Base-by-base conservation (phyloP, 2,797 vertebrate species). In the Pagetopsis macropterus region DNA sequence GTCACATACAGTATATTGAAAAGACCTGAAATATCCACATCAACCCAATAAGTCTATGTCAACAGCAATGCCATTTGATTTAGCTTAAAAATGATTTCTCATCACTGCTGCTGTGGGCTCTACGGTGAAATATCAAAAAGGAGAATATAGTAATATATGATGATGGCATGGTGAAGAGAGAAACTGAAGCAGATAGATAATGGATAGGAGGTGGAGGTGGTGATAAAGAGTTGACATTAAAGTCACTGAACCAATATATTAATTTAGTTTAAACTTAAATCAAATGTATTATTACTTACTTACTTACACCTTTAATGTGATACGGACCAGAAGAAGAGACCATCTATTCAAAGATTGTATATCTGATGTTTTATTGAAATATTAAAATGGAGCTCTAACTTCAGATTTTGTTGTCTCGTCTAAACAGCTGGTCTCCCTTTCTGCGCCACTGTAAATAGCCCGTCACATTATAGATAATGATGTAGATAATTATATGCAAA, bases 11-110 rank as follows among this genome's bases (percentile, higher is more conserved):
- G 33, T 37, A 88, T 90, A 94, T 91, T 90, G 83, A 86, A 92
- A 84, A 87, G 75, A 77, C 87, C 77, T 82, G 82, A 79, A 92
- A 92, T 92, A 92, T 87, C 88, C 89, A 92, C 92, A 89, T 93
- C 91, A 87, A 84, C 73, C 77, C 83, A 89, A 91, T 91, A 93
- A 91, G 88, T 91, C 88, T 91, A 90, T 90, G 93, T 94, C 94
- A 94, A 94, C 76, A 94, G 76, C 66, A 73, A 80, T 94, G 92
- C 93, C 91, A 94, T 95, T 95, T 93, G 89, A 89, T 89, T 92
- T 89, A 89, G 88, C 88, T 91, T 92, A 92, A 93, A 91, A 87
- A 75, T 77, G 83, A 86, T 83, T 87, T 92, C 70, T 92, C 91
- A 81, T 89, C 86, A 84, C 71, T 75, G 83, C 78, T 70, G 82